Conservation (phyloP, 2,113 vertebrate genomes). For the Procavia capensis region DNA sequence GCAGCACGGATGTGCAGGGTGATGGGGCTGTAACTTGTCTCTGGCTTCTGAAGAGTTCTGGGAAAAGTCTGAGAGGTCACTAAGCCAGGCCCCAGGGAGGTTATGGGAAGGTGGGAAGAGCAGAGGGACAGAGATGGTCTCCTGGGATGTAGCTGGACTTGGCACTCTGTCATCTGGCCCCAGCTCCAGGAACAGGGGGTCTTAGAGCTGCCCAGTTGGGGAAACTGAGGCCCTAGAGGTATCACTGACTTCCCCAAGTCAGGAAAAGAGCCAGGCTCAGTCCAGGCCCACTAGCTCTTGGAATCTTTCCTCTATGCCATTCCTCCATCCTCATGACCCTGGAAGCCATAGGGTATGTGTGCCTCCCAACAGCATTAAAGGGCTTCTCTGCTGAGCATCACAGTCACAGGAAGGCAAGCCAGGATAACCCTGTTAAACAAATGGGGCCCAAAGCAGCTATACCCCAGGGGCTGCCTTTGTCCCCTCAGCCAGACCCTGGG, state of each 20-base stretch:
- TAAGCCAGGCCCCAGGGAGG: rapidly evolving
- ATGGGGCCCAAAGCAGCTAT: background rate
- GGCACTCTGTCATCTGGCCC: background rate
- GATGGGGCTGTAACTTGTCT: too few species aligned
- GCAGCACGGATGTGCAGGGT: rapidly evolving
- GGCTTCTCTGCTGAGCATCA: rapidly evolving
- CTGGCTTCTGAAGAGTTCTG: too few species aligned
- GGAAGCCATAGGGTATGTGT: rapidly evolving
- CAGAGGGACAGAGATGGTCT: rapidly evolving
- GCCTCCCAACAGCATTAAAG: rapidly evolving
- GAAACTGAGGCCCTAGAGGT: background rate
- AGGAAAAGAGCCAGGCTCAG: background rate
- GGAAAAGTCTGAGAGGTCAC: background rate
- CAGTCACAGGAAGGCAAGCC: background rate
- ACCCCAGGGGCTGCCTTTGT: rapidly evolving
- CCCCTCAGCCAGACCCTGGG: too few species aligned
- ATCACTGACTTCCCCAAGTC: rapidly evolving
- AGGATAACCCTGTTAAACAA: rapidly evolving
- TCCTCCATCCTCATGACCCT: rapidly evolving
- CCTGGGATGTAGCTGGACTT: background rate
- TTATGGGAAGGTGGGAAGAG: too few species aligned
- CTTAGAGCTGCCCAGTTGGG: background rate
- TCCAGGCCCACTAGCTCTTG: background rate
- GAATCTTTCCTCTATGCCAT: too few species aligned
- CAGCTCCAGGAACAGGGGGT: background rate